A percentile compares a stretch with the other conserved stretches of the same genome.
These are phyloP conservation scores for Lissonota sp. DNA, from an alignment of 2,888 invertebrate species.

Conservation along the genomic window DNA sequence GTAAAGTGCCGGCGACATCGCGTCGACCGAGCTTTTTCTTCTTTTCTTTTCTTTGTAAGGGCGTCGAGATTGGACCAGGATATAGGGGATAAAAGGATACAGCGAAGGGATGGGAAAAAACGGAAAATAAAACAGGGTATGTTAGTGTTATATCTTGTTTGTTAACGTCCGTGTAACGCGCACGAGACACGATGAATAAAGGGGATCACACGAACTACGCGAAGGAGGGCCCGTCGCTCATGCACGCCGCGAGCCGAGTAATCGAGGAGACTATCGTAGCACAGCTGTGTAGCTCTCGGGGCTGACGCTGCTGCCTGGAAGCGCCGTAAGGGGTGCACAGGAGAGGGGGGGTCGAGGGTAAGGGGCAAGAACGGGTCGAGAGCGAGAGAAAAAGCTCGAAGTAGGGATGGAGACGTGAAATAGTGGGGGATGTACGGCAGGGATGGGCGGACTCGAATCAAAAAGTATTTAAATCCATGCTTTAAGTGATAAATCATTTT, in stretches of 20 bases:
- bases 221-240: conserved; percentile 33
- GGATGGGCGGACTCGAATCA: no score
- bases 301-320: not conserved
- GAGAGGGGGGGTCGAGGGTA: not conserved
- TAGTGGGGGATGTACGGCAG: conserved; percentile 31
- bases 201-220: conserved; percentile 19
- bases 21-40: not conserved
- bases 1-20: conserved; percentile 39
- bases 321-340: not conserved
- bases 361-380: no score
- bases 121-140: no score
- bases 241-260: conserved; percentile 56
- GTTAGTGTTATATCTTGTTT: not conserved
- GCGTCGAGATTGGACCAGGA: no score
- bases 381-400: not conserved
- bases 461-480: no score
- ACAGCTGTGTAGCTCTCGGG: conserved; percentile 35
- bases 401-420: conserved; percentile 4
- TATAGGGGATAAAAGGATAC: no score
- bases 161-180: not conserved
- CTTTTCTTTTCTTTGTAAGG: no score
- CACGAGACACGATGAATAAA: not conserved
- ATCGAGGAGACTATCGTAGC: conserved; percentile 52
- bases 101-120: no score
- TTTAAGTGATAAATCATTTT: no score